A percentile compares a stretch with the other conserved stretches of the same genome.
phyloP scores from a whole-genome alignment of 2,113 vertebrate species.

The Hiodon alosoides region DNA sequence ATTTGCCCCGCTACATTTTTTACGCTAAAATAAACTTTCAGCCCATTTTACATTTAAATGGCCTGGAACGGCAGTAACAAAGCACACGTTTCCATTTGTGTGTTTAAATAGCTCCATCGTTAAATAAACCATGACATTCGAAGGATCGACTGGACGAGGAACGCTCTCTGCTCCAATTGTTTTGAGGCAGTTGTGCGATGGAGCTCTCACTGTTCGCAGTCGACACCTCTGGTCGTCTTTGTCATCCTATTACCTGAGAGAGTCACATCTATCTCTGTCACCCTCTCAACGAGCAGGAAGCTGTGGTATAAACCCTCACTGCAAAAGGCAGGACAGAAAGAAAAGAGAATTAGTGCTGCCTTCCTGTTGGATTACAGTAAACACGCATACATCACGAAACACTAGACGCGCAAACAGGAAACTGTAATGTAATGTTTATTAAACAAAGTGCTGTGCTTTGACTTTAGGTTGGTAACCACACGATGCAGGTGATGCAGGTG shows the following conservation, averaged over 20 bases:
- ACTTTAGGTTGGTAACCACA: slow-evolving; percentile 9
- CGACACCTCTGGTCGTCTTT: neutral
- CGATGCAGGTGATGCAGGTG: neutral
- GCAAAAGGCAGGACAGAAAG: neutral
- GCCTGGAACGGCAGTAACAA: too few relatives aligned
- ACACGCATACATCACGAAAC: slow-evolving; percentile 5
- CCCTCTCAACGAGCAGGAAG: slow-evolving; percentile 6
- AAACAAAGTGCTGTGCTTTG: neutral
- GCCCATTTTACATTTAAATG: too few relatives aligned
- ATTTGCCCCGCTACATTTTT: too few relatives aligned
- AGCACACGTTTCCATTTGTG: too few relatives aligned
- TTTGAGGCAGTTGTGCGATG: neutral
- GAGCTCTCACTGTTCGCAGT: neutral
- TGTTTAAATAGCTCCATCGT: too few relatives aligned
- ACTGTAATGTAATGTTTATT: neutral
- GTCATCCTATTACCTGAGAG: neutral
- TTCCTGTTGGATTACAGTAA: slow-evolving; percentile 19
- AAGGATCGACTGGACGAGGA: too few relatives aligned
- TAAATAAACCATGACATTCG: too few relatives aligned
- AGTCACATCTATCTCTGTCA: neutral
- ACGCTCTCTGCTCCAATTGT: neutral
- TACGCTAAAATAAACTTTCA: too few relatives aligned
- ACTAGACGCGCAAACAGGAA: slow-evolving; percentile 18
- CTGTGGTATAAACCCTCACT: slow-evolving; percentile 13
- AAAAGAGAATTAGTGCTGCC: neutral